A percentile compares a stretch with the other conserved stretches of the same genome.
Evolutionary conservation across 2,797 vertebrate species (phyloP).

Genomic region (Pseudopleuronectes americanus): DNA sequence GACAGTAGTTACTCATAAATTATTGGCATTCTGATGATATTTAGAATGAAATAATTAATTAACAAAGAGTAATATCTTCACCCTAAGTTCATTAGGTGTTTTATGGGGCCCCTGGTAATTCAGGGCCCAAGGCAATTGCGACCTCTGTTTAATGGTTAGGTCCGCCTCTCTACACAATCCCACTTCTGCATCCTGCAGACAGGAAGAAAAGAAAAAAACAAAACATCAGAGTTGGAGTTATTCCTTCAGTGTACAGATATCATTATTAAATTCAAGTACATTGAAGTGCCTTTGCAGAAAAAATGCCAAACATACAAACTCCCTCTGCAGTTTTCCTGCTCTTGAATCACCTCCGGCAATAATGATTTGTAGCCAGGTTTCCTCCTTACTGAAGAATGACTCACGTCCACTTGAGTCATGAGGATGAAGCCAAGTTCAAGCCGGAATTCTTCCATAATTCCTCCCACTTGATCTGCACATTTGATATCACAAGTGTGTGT

Average conservation of each 20-base stretch:
- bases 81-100: no score
- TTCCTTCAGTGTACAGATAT: background rate
- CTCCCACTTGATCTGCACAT: conserved; percentile 35
- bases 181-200: background rate
- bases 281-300: background rate
- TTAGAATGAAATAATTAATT: no score
- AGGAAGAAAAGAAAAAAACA: background rate
- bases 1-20: no score
- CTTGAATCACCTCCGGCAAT: conserved; percentile 17
- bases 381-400: conserved; percentile 33
- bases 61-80: no score
- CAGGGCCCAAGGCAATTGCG: no score
- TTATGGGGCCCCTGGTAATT: no score
- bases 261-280: background rate
- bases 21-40: no score
- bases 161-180: background rate
- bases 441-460: conserved; percentile 40
- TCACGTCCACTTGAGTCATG: conserved; percentile 30
- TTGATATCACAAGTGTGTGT: conserved; percentile 25
- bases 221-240: background rate
- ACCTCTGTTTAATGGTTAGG: no score
- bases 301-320: background rate
- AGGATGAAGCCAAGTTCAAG: conserved; percentile 44
- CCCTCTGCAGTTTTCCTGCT: background rate
- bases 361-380: conserved; percentile 43